Evolutionary conservation across 2,888 invertebrate species (phyloP), one percentile per base, ranked within the genome.

Genomic region (Oligia latruncula): DNA sequence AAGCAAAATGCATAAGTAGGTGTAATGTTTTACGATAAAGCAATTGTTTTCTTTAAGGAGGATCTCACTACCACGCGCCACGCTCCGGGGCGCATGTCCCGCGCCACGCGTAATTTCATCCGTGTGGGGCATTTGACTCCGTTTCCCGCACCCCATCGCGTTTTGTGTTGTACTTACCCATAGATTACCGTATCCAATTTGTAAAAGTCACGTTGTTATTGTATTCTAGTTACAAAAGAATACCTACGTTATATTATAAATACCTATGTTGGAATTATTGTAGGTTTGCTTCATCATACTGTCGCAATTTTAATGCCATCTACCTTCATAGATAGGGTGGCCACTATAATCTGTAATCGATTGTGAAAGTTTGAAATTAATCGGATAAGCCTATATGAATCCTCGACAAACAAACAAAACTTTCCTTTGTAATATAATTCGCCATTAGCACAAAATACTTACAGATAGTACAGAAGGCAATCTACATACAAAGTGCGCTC

Each of bases 281-380:
- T 65, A 35, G 15, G 11, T 20, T 66, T 52, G n/a, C 20, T 60
- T 60, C 49, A 78, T 83, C 58, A 46, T 85, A 68, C 49, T 58
- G 60, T 74, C 11, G 15, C 68, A 70, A 73, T 74, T 43, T 35
- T 20, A 23, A 64, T 65, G 49, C 43, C 43, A 58, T 64, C 23
- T 68, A 49, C 52, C 29, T 40, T 20, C n/a, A 62, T 67, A 58
- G 67, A 85, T 81, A 68, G 35, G 66, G 52, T 23, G 58, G 17
- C 20, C 23, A 85, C 46, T 76, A 46, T 71, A 65, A 71, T 29
- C 74, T 74, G 62, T 40, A 73, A 13, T 71, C 46, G 71, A 83
- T 83, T 78, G 74, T 78, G 71, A 78, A 86, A 86, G 79, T 78
- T 86, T 71, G 40, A 67, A 83, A 78, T 74, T 78, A 78, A 86